phyloP scores from a whole-genome alignment of 30 jellyfish, hydroid and myxozoan species.

The Sanderia malayensis region DNA sequence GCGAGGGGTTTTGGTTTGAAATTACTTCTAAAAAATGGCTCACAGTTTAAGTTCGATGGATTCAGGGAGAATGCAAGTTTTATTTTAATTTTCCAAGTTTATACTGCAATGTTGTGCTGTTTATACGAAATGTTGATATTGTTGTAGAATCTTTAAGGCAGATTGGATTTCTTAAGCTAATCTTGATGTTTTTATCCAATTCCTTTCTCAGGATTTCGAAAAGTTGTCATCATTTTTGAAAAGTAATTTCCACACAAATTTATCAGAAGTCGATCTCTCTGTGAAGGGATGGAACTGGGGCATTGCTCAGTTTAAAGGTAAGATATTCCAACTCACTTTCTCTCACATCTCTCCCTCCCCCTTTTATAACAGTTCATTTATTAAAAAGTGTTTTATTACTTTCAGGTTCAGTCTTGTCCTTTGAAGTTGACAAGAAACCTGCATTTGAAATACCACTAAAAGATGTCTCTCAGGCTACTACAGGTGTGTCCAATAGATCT shows the following conservation, averaged over 20 bases:
- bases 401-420: constrained; percentile 77
- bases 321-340: too few species aligned
- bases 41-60: constrained; percentile 83
- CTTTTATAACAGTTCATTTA: too few species aligned
- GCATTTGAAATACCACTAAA: constrained; percentile 91
- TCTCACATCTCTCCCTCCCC: too few species aligned
- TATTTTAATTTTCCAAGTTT: background rate
- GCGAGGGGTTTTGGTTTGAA: constrained; percentile 92
- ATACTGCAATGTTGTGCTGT: too few species aligned
- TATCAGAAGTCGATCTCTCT: constrained; percentile 70
- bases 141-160: too few species aligned
- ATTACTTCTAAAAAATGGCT: constrained; percentile 63
- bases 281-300: constrained; percentile 99
- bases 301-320: constrained; percentile 66
- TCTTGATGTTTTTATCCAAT: background rate
- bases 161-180: background rate
- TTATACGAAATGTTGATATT: too few species aligned
- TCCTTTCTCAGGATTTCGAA: constrained; percentile 72
- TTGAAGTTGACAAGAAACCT: constrained; percentile 96
- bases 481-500: too few species aligned
- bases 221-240: constrained; percentile 63
- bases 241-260: constrained; percentile 55
- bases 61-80: constrained; percentile 77
- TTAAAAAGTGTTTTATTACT: too few species aligned
- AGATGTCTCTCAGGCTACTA: constrained; percentile 96